Evolutionary conservation across 2,797 vertebrate species (phyloP).

Genomic region (Ctenochaetus hawaiiensis): DNA sequence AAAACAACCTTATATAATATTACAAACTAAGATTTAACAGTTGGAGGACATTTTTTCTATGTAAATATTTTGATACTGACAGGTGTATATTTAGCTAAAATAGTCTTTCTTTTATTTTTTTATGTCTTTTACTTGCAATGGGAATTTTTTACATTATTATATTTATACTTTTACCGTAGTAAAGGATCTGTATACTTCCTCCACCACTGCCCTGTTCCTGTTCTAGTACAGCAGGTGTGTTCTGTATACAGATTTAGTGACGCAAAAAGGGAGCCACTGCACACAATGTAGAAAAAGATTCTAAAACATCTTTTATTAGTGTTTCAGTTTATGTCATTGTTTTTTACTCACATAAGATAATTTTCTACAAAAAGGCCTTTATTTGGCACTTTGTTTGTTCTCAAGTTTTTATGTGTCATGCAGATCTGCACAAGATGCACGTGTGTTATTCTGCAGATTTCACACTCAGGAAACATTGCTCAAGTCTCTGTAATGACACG

Average conservation of each 20-base stretch:
- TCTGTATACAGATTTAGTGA: slow-evolving; percentile 1
- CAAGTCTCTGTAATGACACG: slow-evolving; percentile 37
- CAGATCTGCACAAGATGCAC: slow-evolving; percentile 1
- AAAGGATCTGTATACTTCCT: background rate
- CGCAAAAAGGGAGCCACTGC: background rate
- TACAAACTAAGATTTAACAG: too few species aligned
- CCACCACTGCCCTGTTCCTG: background rate
- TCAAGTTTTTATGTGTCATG: background rate
- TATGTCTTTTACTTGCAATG: too few species aligned
- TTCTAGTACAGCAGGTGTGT: background rate
- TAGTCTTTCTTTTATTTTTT: too few species aligned
- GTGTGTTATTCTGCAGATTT: slow-evolving; percentile 21
- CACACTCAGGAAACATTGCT: slow-evolving; percentile 26
- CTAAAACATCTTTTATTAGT: too few species aligned
- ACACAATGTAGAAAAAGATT: background rate
- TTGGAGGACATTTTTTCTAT: too few species aligned
- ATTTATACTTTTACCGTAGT: too few species aligned
- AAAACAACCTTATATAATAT: too few species aligned
- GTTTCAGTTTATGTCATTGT: background rate
- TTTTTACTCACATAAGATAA: background rate
- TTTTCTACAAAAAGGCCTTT: background rate
- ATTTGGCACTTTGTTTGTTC: background rate
- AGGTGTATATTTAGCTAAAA: too few species aligned
- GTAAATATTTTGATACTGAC: too few species aligned
- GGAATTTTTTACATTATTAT: too few species aligned